Evolutionary conservation across 2,113 vertebrate species (phyloP), one percentile per base, ranked within the genome.

Genomic region (Hippocampus comes): DNA sequence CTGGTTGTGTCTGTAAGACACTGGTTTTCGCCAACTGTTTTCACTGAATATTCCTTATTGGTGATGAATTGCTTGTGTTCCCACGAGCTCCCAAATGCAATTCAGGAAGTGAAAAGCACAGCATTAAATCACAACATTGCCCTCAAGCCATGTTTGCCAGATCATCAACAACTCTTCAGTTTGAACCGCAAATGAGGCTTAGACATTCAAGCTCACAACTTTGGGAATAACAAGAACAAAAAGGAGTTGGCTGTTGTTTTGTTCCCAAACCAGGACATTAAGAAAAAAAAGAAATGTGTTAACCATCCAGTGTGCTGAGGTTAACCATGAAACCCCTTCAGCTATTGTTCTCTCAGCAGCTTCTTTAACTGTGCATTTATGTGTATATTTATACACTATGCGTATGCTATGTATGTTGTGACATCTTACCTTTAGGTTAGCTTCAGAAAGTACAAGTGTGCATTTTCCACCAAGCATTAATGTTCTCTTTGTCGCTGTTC

Each of bases 121-220:
- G 71, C 53, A 76, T 79, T 71, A 76, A 78, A 78, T 74, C 63
- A 59, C 51, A 76, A 46, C 57, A 56, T 27, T 67, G 72, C 74
- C 73, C 68, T 46, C 41, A 70, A 57, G 55, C 46, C 38, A 68
- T 63, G 66, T 64, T 55, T 67, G 67, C 27, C 56, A 61, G 63
- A 76, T 23, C 15, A 42, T 53, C 57, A 64, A 34, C 14, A 74
- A 77, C 27, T 51, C 17, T 63, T 53, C 48, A 49, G 41, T 67
- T 51, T 21, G 21, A n/a, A 41, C 55, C 72, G 49, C 18, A 23
- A 67, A 55, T 76, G 67, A 68, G 53, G 14, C 68, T 78, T 48
- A 2, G 21, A 12, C 42, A 48, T 66, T 27, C 27, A 68, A 42
- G 25, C 63, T 74, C 65, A 41, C 34, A 30, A 46, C 21, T 49